Percentiles rank a stretch among this genome's conserved stretches.
Conservation (phyloP, 2,888 invertebrate species). For the Petrophora chlorosata region DNA sequence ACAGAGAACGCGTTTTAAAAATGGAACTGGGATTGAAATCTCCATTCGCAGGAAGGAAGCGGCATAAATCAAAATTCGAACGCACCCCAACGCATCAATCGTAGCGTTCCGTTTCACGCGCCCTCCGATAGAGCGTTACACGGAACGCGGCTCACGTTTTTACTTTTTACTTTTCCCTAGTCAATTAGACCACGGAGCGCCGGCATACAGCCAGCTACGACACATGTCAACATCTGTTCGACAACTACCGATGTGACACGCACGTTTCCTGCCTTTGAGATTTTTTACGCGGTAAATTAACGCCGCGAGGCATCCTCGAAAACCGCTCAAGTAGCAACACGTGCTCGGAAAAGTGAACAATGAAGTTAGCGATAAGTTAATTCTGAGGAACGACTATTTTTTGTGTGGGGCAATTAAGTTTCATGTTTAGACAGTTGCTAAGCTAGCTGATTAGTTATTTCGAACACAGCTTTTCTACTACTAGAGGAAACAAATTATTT, state of each 20-base stretch:
- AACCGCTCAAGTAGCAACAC: conserved; percentile 49
- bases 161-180: conserved; percentile 68
- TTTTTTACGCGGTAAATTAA: conserved; percentile 73
- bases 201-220: conserved; percentile 55
- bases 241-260: conserved; percentile 69
- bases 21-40: conserved; percentile 18
- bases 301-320: conserved; percentile 58
- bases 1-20: conserved; percentile 23
- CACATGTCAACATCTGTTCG: conserved; percentile 82
- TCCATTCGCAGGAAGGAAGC: conserved; percentile 31
- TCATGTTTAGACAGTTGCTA: neutral
- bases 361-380: conserved; percentile 20
- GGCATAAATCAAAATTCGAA: conserved; percentile 51
- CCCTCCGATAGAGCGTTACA: conserved; percentile 38
- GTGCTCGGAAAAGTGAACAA: conserved; percentile 47
- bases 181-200: conserved; percentile 69
- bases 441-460: too few species aligned
- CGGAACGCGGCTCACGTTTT: conserved; percentile 57
- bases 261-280: conserved; percentile 70
- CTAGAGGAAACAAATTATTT: too few species aligned
- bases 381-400: neutral
- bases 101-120: conserved; percentile 46
- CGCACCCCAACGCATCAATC: conserved; percentile 50
- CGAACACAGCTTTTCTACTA: too few species aligned
- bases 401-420: neutral